phyloP scores from a whole-genome alignment of 2,797 vertebrate species.

The Coregonus suidteri region DNA sequence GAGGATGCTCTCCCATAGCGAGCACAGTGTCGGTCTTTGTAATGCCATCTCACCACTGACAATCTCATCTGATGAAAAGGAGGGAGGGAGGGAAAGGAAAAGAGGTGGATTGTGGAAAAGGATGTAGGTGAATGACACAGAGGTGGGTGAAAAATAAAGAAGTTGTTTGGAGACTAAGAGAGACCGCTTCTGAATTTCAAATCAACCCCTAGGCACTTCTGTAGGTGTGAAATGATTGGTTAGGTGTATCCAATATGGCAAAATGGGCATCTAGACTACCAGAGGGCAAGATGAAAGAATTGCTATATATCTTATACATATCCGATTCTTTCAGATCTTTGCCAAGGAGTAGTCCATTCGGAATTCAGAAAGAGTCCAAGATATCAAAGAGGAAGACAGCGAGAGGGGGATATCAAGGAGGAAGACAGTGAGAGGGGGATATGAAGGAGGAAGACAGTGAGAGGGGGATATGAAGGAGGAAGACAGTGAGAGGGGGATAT shows the following conservation, averaged over 20 bases:
- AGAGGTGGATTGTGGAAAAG: too few relatives aligned
- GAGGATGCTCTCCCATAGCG: too few relatives aligned
- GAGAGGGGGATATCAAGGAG: too few relatives aligned
- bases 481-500: too few relatives aligned
- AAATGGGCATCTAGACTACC: too few relatives aligned
- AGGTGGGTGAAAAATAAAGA: constrained; percentile 17
- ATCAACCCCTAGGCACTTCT: background rate
- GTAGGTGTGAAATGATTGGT: background rate
- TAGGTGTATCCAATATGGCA: background rate
- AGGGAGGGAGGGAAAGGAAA: too few relatives aligned
- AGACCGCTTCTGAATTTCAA: background rate
- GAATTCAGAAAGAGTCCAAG: constrained; percentile 4
- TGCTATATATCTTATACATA: background rate
- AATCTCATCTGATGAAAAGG: too few relatives aligned
- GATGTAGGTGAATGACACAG: constrained; percentile 6
- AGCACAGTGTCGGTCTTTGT: background rate
- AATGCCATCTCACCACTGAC: too few relatives aligned
- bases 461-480: too few relatives aligned
- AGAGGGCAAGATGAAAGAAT: background rate
- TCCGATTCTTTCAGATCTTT: background rate
- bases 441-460: too few relatives aligned
- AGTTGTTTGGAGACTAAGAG: background rate
- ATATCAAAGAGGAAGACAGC: background rate
- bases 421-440: too few relatives aligned
- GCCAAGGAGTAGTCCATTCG: background rate